Evolutionary conservation across 1,140 invertebrate genomes (phyloP).

Genomic region (Atta texana): DNA sequence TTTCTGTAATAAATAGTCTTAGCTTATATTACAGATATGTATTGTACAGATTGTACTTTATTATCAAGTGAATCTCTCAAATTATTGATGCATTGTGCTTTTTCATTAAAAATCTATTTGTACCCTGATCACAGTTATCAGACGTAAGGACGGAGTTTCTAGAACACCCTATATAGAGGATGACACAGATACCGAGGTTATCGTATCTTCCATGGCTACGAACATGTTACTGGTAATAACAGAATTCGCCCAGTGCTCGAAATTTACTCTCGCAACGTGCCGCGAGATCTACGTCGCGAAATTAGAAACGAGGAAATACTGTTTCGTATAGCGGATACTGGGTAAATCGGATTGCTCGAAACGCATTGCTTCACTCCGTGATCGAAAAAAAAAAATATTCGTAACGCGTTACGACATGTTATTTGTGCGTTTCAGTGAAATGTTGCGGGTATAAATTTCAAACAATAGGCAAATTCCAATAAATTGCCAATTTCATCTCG

Average conservation of each 20-base stretch:
- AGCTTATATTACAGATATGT: no score
- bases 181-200: constrained; percentile 51
- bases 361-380: constrained; percentile 13
- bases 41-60: background rate
- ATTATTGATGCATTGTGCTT: background rate
- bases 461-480: constrained; percentile 49
- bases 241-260: constrained; percentile 39
- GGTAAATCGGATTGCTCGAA: constrained; percentile 51
- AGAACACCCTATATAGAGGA: constrained; percentile 11
- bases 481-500: constrained; percentile 55
- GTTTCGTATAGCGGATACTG: constrained; percentile 11
- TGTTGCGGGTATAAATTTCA: constrained; percentile 59
- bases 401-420: constrained; percentile 48
- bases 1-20: background rate
- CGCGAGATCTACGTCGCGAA: constrained; percentile 49
- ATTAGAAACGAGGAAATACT: constrained; percentile 57
- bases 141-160: constrained; percentile 15
- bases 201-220: constrained; percentile 29
- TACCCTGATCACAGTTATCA: background rate
- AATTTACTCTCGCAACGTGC: constrained; percentile 61
- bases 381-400: constrained; percentile 34
- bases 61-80: background rate
- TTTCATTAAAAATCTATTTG: background rate
- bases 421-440: constrained; percentile 43
- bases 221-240: constrained; percentile 59